These are phyloP conservation scores for Hippotragus niger DNA, from an alignment of 2,113 vertebrate genomes.

Conservation along the genomic window DNA sequence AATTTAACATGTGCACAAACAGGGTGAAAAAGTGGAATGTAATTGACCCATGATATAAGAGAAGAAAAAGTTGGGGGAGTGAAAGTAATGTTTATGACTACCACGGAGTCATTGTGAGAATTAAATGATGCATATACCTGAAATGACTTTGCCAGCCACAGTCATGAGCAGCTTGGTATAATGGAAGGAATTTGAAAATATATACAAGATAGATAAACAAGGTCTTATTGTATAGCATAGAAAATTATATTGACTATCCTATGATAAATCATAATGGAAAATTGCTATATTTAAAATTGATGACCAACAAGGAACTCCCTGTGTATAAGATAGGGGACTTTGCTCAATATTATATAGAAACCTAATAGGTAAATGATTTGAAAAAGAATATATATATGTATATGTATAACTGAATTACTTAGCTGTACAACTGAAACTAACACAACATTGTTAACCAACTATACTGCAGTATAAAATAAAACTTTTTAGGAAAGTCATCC, in stretches of 20 bases:
- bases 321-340: not conserved
- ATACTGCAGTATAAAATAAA: not conserved
- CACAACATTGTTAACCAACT: not conserved
- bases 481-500: not conserved
- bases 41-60: not conserved
- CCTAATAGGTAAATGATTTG: not conserved
- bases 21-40: not conserved
- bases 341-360: not conserved
- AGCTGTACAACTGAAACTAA: not conserved
- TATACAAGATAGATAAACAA: not conserved
- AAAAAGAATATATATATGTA: not conserved
- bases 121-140: not conserved
- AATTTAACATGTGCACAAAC: not conserved
- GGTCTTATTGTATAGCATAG: not conserved
- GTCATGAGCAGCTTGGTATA: not conserved
- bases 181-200: not conserved
- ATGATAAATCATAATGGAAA: not conserved
- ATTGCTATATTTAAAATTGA: not conserved
- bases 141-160: not conserved
- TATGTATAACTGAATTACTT: not conserved
- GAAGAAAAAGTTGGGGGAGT: not conserved
- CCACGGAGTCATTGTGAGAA: not conserved
- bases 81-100: not conserved
- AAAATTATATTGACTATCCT: not conserved
- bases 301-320: not conserved